phyloP scores from a whole-genome alignment of 2,888 invertebrate species.

The Caenorhabditis becei region DNA sequence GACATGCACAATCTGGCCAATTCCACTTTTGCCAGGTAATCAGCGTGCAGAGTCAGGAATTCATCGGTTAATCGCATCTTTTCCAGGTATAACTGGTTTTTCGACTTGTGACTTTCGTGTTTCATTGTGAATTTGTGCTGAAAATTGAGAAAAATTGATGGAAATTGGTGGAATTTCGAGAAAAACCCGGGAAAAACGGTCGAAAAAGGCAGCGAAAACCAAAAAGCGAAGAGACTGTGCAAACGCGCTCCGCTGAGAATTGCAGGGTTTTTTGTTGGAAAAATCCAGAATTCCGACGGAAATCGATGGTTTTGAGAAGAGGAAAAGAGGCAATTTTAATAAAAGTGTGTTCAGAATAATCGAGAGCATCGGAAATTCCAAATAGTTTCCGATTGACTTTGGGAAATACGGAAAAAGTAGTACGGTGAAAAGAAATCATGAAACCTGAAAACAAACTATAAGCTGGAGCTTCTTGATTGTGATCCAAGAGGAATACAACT shows the following conservation, averaged over 20 bases:
- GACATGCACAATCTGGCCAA: conserved; percentile 58
- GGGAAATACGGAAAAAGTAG: background rate
- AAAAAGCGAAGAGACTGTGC: conserved; percentile 21
- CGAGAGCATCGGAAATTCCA: background rate
- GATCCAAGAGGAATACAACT: no score
- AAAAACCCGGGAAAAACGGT: background rate
- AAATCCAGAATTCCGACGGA: background rate
- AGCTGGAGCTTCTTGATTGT: no score
- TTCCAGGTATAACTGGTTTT: conserved; percentile 46
- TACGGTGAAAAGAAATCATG: background rate
- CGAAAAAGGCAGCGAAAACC: conserved; percentile 20
- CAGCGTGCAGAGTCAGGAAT: conserved; percentile 32
- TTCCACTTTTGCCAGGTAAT: conserved; percentile 32
- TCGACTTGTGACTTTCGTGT: no score
- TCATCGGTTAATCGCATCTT: conserved; percentile 41
- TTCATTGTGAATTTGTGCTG: conserved; percentile 9
- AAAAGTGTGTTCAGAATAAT: background rate
- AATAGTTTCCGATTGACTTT: no score
- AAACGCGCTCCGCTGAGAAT: conserved; percentile 35
- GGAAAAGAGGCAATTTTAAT: background rate
- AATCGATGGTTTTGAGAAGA: background rate
- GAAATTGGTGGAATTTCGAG: background rate
- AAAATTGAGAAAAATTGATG: background rate
- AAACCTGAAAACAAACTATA: no score
- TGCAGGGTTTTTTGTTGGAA: background rate